Conservation (phyloP, 2,888 invertebrate genomes). For the Cryptus viduatorius region DNA sequence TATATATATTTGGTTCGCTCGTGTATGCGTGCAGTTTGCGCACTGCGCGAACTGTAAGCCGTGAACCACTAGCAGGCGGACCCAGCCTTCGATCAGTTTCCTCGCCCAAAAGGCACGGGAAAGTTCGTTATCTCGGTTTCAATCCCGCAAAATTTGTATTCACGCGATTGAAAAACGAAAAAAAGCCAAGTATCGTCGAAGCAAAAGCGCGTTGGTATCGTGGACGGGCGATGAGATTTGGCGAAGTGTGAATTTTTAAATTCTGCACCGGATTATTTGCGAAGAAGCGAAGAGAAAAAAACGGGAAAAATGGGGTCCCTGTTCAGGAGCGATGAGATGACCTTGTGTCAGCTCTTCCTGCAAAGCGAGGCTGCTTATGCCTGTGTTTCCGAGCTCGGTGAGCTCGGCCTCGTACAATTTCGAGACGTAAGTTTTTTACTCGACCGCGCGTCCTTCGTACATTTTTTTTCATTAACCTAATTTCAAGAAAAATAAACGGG, state of each 20-base stretch:
- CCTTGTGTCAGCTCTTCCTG: constrained; percentile 98
- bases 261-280: constrained; percentile 2
- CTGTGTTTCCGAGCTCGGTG: constrained; percentile 98
- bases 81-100: constrained; percentile 60
- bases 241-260: constrained; percentile 13
- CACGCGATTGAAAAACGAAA: not conserved
- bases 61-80: not conserved
- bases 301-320: constrained; percentile 91
- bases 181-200: not conserved
- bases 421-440: constrained; percentile 91
- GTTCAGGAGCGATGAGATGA: constrained; percentile 99
- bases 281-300: not conserved
- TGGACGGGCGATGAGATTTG: constrained; percentile 47
- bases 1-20: not conserved
- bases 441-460: not conserved
- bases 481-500: no score
- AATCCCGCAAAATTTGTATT: not conserved
- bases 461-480: not conserved
- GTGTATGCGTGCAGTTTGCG: constrained; percentile 2
- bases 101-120: constrained; percentile 64
- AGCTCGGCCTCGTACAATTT: constrained; percentile 98
- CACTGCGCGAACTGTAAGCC: not conserved
- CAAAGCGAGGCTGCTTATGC: constrained; percentile 99
- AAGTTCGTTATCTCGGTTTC: constrained; percentile 26
- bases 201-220: not conserved